Base-by-base conservation (phyloP, 2,113 vertebrate species). In the Equus quagga region DNA sequence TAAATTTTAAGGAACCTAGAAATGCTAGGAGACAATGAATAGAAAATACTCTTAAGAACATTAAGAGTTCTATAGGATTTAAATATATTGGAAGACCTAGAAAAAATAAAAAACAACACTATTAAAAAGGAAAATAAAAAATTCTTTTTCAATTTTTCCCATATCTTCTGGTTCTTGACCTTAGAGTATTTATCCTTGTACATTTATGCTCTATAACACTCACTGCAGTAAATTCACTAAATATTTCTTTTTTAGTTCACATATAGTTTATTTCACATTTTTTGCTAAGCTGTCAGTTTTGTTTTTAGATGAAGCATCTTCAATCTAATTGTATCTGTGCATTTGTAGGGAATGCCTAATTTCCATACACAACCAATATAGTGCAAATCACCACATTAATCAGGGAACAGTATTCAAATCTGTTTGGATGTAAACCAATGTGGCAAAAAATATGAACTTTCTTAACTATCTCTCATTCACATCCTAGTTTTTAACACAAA, bases 311-410 rank as follows among this genome's bases (percentile, higher is more conserved):
- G 4, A 73, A 65, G 49, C 11, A 69, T 56, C 28, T 91, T 93
- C 28, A 93, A 49, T 91, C 94, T 81, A 76, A 56, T 78, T 56
- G 12, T 33, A 75, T 28, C 15, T 88, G 19, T 41, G 9, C 12
- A 93, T 78, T 82, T 91, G 41, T n/a, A 84, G 2, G 11, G 19
- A 85, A 73, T 70, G 13, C 3, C 10, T 93, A 84, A 14, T 84
- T 84, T 91, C 13, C 19, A 73, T 56, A 91, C 2, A 67, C 26
- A 86, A 69, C 7, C n/a, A 88, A 21, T n/a, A 54, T 7, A n/a
- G 13, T 88, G 5, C 49, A 93, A 93, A 79, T 92, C 4, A 69
- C 15, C 23, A 46, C 54, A 56, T 79, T 87, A 96, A 94, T 94
- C 51, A 70, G 12, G 94, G 83, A 93, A 65, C 26, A 65, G 21